These are phyloP conservation scores for Micropterix aruncella DNA, from an alignment of 2,888 invertebrate species.

Conservation along the genomic window DNA sequence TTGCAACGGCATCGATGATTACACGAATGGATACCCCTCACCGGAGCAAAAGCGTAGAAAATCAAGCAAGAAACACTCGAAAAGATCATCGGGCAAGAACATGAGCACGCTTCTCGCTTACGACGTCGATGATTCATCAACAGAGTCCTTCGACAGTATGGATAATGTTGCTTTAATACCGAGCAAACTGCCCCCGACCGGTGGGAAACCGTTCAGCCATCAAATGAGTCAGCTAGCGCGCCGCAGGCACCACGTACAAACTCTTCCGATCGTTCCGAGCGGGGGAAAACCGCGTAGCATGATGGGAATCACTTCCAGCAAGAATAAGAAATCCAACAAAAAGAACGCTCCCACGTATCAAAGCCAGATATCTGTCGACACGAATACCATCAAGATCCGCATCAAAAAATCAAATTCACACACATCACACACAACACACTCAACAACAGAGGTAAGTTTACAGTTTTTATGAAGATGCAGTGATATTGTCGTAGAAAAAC, in stretches of 20 bases:
- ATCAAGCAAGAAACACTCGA: slow-evolving; percentile 24
- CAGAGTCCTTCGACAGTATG: slow-evolving; percentile 19
- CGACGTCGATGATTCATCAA: slow-evolving; percentile 25
- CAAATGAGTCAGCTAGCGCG: slow-evolving; percentile 41
- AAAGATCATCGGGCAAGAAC: slow-evolving; percentile 36
- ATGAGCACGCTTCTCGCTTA: slow-evolving; percentile 35
- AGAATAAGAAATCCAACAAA: slow-evolving; percentile 33
- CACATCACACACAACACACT: no score
- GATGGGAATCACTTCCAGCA: slow-evolving; percentile 30
- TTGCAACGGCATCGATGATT: slow-evolving; percentile 25
- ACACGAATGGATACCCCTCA: slow-evolving; percentile 26
- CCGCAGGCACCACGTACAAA: slow-evolving; percentile 17
- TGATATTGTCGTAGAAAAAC: no score
- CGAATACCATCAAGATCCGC: slow-evolving; percentile 53
- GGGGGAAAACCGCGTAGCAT: slow-evolving; percentile 38
- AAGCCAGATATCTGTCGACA: slow-evolving; percentile 47
- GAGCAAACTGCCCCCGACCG: slow-evolving; percentile 25
- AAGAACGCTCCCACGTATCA: slow-evolving; percentile 33
- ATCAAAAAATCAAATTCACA: slow-evolving; percentile 46
- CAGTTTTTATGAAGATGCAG: no score
- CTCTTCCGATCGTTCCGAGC: slow-evolving; percentile 29
- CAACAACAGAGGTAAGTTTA: no score
- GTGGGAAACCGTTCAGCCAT: slow-evolving; percentile 39
- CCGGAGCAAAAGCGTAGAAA: slow-evolving; percentile 25
- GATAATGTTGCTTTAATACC: slow-evolving; percentile 27